Conservation (phyloP, 2,888 invertebrate species). For the Drosophila austrosaltans region DNA sequence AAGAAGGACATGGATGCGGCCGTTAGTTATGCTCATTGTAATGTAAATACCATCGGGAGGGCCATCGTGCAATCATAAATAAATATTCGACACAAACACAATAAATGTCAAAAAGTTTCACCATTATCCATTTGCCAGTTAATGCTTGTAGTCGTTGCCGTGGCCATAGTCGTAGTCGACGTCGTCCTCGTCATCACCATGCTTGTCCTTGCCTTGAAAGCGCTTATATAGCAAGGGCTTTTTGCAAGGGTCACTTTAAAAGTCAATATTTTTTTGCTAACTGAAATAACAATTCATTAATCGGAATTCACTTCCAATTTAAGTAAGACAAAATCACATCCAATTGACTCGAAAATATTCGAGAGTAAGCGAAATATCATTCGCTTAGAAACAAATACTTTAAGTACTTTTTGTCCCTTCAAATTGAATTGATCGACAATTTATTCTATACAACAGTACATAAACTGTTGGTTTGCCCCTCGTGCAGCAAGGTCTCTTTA, state of each 20-base stretch:
- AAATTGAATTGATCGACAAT: too few relatives aligned
- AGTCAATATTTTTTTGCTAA: background rate
- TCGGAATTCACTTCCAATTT: background rate
- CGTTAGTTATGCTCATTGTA: conserved; percentile 78
- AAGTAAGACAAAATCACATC: background rate
- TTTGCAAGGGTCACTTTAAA: background rate
- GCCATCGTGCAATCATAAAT: conserved; percentile 71
- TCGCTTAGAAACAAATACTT: too few relatives aligned
- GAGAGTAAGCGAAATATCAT: too few relatives aligned
- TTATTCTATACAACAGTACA: background rate
- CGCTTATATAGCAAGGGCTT: conserved; percentile 31
- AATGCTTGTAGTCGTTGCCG: conserved; percentile 50
- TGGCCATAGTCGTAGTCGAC: conserved; percentile 44
- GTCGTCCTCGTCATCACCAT: conserved; percentile 32
- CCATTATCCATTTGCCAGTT: conserved; percentile 75
- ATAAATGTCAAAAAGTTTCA: conserved; percentile 80
- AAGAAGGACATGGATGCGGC: conserved; percentile 39
- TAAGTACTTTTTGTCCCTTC: too few relatives aligned
- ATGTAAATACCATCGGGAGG: conserved; percentile 66
- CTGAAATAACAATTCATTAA: background rate
- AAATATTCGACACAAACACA: conserved; percentile 81
- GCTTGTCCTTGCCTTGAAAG: conserved; percentile 50
- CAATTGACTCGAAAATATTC: background rate
- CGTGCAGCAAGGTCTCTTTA: conserved; percentile 24
- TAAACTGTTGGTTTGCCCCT: background rate